A percentile compares a stretch with the other conserved stretches of the same genome.
phyloP scores from a whole-genome alignment of 2,797 vertebrate genomes.

The Holocentrus rufus region DNA sequence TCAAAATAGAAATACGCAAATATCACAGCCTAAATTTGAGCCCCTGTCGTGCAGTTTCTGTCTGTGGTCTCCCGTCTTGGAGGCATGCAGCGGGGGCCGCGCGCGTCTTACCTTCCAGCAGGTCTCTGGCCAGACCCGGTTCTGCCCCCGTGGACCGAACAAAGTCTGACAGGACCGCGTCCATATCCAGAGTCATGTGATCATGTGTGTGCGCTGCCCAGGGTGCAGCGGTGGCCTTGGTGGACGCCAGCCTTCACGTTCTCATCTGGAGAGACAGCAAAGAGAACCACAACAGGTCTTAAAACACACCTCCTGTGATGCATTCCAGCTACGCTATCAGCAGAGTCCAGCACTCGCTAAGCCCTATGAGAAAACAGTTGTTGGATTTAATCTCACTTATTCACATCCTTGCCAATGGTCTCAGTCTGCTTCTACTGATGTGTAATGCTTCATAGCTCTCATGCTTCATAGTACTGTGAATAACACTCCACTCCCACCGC shows the following conservation, averaged over 20 bases:
- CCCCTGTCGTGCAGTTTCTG: neutral
- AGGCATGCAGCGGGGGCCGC: neutral
- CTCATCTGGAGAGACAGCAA: constrained; percentile 86
- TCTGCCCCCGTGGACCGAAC: constrained; percentile 99
- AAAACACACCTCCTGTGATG: constrained; percentile 11
- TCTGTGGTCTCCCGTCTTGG: neutral
- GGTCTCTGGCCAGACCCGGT: constrained; percentile 99
- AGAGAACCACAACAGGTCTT: constrained; percentile 16
- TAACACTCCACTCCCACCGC: constrained; percentile 54
- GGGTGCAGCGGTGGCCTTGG: constrained; percentile 89
- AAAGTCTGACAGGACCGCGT: constrained; percentile 99
- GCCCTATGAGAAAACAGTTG: constrained; percentile 22
- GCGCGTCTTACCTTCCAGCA: constrained; percentile 94
- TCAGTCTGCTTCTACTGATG: constrained; percentile 41
- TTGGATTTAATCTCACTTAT: neutral
- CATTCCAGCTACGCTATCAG: constrained; percentile 17
- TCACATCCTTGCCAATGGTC: constrained; percentile 38
- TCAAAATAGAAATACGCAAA: constrained; percentile 15
- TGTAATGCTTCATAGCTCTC: constrained; percentile 49
- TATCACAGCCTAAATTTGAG: neutral
- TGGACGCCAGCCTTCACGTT: constrained; percentile 88
- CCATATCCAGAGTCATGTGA: constrained; percentile 99
- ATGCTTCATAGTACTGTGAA: constrained; percentile 48
- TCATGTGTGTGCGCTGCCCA: constrained; percentile 93
- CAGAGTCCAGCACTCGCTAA: constrained; percentile 23